A percentile compares a stretch with the other conserved stretches of the same genome.
These are phyloP conservation scores for Smittia aterrima DNA, from an alignment of 2,888 invertebrate species.

Conservation along the genomic window DNA sequence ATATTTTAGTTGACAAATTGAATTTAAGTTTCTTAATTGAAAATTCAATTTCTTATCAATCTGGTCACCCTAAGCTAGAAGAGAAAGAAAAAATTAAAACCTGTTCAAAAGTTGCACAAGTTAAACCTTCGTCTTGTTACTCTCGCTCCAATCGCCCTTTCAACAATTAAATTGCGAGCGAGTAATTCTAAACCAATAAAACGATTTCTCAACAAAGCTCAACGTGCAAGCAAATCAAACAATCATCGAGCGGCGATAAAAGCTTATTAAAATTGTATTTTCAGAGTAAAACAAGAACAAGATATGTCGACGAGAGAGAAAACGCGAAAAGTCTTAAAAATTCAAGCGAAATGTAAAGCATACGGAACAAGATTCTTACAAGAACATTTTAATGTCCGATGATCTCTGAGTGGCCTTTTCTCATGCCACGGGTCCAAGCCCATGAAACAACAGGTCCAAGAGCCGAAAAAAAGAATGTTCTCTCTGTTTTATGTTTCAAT, in stretches of 20 bases:
- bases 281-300: slow-evolving; percentile 13
- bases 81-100: not conserved
- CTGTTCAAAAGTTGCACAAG: not conserved
- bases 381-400: slow-evolving; percentile 29
- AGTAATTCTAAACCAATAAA: slow-evolving; percentile 25
- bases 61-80: no score
- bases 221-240: slow-evolving; percentile 6
- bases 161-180: slow-evolving; percentile 3
- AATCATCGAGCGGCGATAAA: slow-evolving; percentile 31
- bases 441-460: slow-evolving; percentile 26
- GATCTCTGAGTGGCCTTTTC: slow-evolving; percentile 35
- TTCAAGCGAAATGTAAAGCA: slow-evolving; percentile 16
- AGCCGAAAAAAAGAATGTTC: slow-evolving; percentile 16
- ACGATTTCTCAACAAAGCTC: not conserved
- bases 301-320: not conserved
- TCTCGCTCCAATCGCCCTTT: not conserved
- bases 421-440: not conserved
- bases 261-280: slow-evolving; percentile 40
- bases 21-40: no score
- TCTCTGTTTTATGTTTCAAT: slow-evolving; percentile 38
- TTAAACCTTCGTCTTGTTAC: not conserved
- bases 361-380: slow-evolving; percentile 37
- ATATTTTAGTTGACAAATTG: no score
- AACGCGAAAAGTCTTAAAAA: not conserved
- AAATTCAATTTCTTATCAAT: no score